phyloP scores from a whole-genome alignment of 2,888 invertebrate genomes.

The Torymus tubicola region DNA sequence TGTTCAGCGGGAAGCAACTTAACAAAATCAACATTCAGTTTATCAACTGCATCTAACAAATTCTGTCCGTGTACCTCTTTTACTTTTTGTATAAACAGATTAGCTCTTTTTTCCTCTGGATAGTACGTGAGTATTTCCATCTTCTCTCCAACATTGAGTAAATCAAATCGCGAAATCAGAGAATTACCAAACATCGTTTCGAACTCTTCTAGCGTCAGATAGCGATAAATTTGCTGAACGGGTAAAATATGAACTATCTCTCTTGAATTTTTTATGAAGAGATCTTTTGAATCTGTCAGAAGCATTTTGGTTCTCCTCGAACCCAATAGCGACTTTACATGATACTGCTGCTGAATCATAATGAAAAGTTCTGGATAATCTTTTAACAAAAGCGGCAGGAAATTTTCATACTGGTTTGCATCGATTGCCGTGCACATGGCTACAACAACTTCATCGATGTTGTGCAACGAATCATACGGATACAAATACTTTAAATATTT shows the following conservation, averaged over 20 bases:
- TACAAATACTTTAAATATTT: slow-evolving; percentile 65
- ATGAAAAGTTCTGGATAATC: slow-evolving; percentile 63
- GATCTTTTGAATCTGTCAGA: slow-evolving; percentile 62
- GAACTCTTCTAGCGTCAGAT: slow-evolving; percentile 61
- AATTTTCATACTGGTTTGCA: slow-evolving; percentile 54
- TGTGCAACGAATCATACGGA: slow-evolving; percentile 6
- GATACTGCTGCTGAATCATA: slow-evolving; percentile 30
- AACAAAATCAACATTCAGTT: slow-evolving; percentile 60
- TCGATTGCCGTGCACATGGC: slow-evolving; percentile 45
- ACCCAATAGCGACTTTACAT: slow-evolving; percentile 59
- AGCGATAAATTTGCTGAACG: slow-evolving; percentile 60
- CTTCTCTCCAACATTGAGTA: slow-evolving; percentile 49
- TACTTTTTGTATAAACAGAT: slow-evolving; percentile 63
- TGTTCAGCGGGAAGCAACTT: slow-evolving; percentile 63
- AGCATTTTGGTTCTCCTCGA: slow-evolving; percentile 62
- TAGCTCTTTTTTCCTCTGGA: slow-evolving; percentile 59
- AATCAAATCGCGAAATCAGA: slow-evolving; percentile 57
- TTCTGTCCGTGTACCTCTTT: slow-evolving; percentile 60
- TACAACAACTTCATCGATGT: slow-evolving; percentile 35
- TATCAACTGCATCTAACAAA: slow-evolving; percentile 57
- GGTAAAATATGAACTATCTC: slow-evolving; percentile 62
- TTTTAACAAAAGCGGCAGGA: slow-evolving; percentile 64
- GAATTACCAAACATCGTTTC: slow-evolving; percentile 63
- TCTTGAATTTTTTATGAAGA: slow-evolving; percentile 62
- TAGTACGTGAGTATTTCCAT: slow-evolving; percentile 62